Percentiles rank a stretch among this genome's conserved stretches.
Conservation (phyloP, 2,888 invertebrate species). For the Boloria selene region DNA sequence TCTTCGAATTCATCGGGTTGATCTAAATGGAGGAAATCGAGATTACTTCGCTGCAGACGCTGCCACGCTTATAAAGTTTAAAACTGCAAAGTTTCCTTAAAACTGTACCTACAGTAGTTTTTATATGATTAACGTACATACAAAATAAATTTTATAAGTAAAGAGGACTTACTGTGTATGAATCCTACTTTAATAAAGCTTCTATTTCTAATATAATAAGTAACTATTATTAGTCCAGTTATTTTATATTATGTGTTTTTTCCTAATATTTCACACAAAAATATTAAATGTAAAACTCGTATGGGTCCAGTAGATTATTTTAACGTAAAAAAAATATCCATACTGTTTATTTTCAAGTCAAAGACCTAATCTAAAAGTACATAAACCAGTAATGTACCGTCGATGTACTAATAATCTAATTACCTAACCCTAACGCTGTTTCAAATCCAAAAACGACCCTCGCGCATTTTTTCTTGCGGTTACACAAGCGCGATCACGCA, state of each 20-base stretch:
- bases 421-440: constrained; percentile 27
- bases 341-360: neutral
- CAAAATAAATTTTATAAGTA: neutral
- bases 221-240: no score
- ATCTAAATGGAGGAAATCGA: constrained; percentile 17
- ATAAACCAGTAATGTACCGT: constrained; percentile 16
- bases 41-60: constrained; percentile 18
- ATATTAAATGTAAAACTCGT: no score
- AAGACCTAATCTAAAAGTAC: neutral
- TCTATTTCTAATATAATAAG: no score
- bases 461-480: constrained; percentile 48
- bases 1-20: constrained; percentile 18
- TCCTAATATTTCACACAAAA: no score
- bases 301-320: no score
- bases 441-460: constrained; percentile 34
- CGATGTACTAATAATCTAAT: constrained; percentile 29
- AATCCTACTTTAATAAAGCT: no score
- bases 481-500: constrained; percentile 43
- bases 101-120: constrained; percentile 1
- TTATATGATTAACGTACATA: constrained; percentile 6
- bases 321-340: neutral
- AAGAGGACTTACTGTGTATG: no score
- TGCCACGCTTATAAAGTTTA: constrained; percentile 16
- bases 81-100: constrained; percentile 13
- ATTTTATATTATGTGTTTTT: no score